Evolutionary conservation across 2,888 invertebrate species (phyloP), one percentile per base, ranked within the genome.

Genomic region (Ptychoptera contaminata): DNA sequence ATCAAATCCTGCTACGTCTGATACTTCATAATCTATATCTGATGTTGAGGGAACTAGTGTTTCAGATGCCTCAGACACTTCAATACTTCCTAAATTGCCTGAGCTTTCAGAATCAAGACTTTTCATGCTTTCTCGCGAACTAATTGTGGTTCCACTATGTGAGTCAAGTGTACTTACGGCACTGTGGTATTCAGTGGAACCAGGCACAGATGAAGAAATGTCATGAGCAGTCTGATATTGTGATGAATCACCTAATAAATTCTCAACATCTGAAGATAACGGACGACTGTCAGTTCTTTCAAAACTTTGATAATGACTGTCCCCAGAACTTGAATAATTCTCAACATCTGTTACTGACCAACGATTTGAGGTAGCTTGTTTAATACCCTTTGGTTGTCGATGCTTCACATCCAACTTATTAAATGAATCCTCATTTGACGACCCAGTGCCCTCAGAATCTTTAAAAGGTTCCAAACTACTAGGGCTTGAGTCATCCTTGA

Each of bases 31-130:
- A 60, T 63, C 64, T 3, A 55, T 52, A 40, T 90, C 90, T 57
- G 83, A 79, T 8, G 84, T 82, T 2, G 94, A 92, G 11, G 92
- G 88, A 9, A 96, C 82, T 8, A 96, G 66, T 2, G 94, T 96
- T 67, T 93, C 93, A 1, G 92, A 92, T 23, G 83, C 73, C 63
- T 94, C 93, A 31, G 92, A 92, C 34, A 88, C 79, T 66, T 91
- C 91, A 50, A 90, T 77, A 57, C 90, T 90, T 1, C 83, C 88
- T 46, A 91, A 70, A 61, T 90, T 83, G 14, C 87, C 88, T 0
- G 90, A 90, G 51, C 84, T 86, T 63, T 90, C 82, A 2, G 90
- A 91, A 57, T 88, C 87, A 37, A 91, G 68, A 47, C 90, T 90
- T 58, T 81, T 86, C 80, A 88, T 85, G 49, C 90, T 90, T 58